A percentile compares a stretch with the other conserved stretches of the same genome.
Evolutionary conservation across 2,888 invertebrate species (phyloP).

Genomic region (Argyresthia goedartella): DNA sequence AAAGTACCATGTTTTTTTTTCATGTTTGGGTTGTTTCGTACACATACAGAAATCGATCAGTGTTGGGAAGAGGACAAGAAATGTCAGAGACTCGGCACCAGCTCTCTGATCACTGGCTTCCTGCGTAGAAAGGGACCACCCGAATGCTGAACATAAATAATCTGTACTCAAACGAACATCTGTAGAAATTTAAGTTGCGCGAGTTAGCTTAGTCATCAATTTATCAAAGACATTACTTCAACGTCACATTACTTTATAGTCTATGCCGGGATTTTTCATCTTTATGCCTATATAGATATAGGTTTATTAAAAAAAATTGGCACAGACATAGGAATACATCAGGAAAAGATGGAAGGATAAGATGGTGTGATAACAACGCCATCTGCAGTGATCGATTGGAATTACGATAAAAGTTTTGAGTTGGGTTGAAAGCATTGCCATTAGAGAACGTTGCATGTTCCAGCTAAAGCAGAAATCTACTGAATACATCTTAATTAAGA

Average conservation of each 20-base stretch:
- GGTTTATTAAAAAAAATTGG: not conserved
- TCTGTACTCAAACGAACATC: too few species aligned
- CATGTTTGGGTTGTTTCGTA: slow-evolving; percentile 38
- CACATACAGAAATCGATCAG: slow-evolving; percentile 40
- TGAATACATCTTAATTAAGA: not conserved
- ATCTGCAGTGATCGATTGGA: too few species aligned
- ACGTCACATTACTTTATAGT: not conserved
- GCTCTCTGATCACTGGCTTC: slow-evolving; percentile 41
- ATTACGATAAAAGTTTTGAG: too few species aligned
- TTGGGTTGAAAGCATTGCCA: too few species aligned
- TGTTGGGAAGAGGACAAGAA: slow-evolving; percentile 34
- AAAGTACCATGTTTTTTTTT: slow-evolving; percentile 49
- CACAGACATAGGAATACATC: not conserved
- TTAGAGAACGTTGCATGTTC: too few species aligned
- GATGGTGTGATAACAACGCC: too few species aligned
- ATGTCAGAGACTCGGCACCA: slow-evolving; percentile 34
- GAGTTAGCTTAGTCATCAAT: slow-evolving; percentile 10
- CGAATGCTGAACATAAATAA: not conserved
- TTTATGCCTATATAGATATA: not conserved
- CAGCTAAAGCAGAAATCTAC: not conserved
- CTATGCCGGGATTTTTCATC: not conserved
- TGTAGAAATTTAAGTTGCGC: not conserved
- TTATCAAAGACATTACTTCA: not conserved
- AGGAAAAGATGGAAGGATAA: too few species aligned
- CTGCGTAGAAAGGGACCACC: slow-evolving; percentile 57